Percentiles rank a stretch among this genome's conserved stretches.
Conservation (phyloP, 2,888 invertebrate genomes). For the Cynaeus angustus region DNA sequence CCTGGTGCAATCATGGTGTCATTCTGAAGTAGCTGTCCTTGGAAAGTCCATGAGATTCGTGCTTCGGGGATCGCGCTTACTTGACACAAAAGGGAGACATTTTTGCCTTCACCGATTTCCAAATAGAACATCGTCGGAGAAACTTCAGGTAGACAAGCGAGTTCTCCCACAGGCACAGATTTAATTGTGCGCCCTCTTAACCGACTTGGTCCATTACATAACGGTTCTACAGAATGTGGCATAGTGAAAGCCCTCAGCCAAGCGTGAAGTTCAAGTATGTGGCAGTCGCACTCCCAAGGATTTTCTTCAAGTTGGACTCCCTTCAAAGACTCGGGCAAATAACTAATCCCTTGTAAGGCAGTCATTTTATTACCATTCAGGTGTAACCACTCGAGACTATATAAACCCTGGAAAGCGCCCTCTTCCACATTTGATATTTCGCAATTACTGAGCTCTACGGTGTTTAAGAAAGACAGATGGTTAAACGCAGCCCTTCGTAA, state of each 20-base stretch:
- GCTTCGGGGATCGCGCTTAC: slow-evolving; percentile 89
- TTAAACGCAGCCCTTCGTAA: slow-evolving; percentile 84
- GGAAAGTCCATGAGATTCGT: slow-evolving; percentile 87
- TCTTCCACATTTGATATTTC: slow-evolving; percentile 84
- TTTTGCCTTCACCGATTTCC: slow-evolving; percentile 86
- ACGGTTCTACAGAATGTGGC: slow-evolving; percentile 85
- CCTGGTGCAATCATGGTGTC: slow-evolving; percentile 81
- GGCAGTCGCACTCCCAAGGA: slow-evolving; percentile 93
- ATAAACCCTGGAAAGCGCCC: slow-evolving; percentile 87
- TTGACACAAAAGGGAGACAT: slow-evolving; percentile 87
- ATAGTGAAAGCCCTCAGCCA: slow-evolving; percentile 87
- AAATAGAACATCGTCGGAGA: slow-evolving; percentile 83
- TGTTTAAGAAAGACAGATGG: slow-evolving; percentile 83
- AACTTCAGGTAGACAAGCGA: slow-evolving; percentile 88
- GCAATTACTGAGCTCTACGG: slow-evolving; percentile 87
- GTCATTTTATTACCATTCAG: slow-evolving; percentile 88
- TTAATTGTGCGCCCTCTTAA: slow-evolving; percentile 81
- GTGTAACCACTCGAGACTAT: slow-evolving; percentile 88
- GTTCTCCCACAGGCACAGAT: slow-evolving; percentile 79
- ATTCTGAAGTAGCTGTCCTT: slow-evolving; percentile 86
- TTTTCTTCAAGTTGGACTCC: slow-evolving; percentile 89
- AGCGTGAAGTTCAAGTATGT: slow-evolving; percentile 82
- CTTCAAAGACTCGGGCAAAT: slow-evolving; percentile 84
- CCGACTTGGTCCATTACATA: slow-evolving; percentile 82
- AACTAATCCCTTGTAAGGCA: slow-evolving; percentile 78